A percentile compares a stretch with the other conserved stretches of the same genome.
Evolutionary conservation across 2,113 vertebrate species (phyloP).

Genomic region (Capra hircus): DNA sequence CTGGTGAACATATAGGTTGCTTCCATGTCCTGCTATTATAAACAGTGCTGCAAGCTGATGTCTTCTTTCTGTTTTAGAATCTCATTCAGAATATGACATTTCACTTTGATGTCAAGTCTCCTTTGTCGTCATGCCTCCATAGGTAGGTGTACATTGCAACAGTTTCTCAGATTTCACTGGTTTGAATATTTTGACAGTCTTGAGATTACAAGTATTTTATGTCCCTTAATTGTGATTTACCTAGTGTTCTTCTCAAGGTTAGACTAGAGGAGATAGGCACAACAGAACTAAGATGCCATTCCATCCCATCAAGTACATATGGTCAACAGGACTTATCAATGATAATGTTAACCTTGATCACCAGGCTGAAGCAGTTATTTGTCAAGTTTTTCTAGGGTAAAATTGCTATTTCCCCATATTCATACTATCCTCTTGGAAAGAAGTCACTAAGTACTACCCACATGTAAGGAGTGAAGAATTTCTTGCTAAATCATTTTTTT

Average conservation of each 20-base stretch:
- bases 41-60: neutral
- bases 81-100: neutral
- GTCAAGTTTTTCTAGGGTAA: neutral
- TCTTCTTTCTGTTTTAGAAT: neutral
- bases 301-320: accelerated
- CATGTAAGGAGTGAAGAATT: neutral
- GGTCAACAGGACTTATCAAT: neutral
- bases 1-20: too few relatives aligned
- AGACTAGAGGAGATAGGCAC: neutral
- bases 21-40: too few relatives aligned
- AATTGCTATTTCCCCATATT: neutral
- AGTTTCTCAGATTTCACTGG: neutral
- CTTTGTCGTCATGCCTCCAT: neutral
- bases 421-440: neutral
- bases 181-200: neutral
- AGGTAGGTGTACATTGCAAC: neutral
- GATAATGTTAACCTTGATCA: neutral
- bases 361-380: neutral
- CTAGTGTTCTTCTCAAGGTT: neutral
- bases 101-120: neutral
- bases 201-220: neutral
- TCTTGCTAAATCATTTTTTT: neutral
- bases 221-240: neutral
- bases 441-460: neutral
- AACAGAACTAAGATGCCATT: neutral